Evolutionary conservation across 2,797 vertebrate species (phyloP), one percentile per base, ranked within the genome.

Genomic region (Acrossocheilus fasciatus): DNA sequence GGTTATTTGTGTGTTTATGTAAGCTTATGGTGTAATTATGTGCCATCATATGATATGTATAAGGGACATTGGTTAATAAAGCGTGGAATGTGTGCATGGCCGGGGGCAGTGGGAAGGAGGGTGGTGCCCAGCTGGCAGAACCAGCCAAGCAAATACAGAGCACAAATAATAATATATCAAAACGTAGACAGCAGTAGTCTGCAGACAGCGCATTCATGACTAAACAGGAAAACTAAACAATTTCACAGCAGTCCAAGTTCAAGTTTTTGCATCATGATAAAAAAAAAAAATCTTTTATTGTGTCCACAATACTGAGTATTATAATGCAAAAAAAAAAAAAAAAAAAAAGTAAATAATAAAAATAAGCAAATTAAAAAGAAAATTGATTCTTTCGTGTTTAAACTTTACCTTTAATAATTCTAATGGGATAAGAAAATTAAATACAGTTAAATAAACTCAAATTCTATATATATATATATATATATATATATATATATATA

Each of bases 11-110:
- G 10, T 75, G 66, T 85, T 69, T 70, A 36, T 54, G 15, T 62
- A 59, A 70, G 34, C 26, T 75, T 12, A 20, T 80, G 73, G 68
- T 88, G 66, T 78, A 68, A 74, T 41, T 84, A 87, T 88, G 89
- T 89, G 85, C 77, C 47, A 12, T 80, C 91, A 87, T 87, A 41
- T 39, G 50, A 73, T n/a, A 59, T 73, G 34, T 66, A 86, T 89
- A 89, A 91, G 54, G 78, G 86, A 90, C 88, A 89, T 82, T 88
- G 84, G 85, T 86, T 86, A 80, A 83, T 91, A 89, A 91, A 91
- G 88, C 54, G 26, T 62, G 85, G 66, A 85, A 92, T 92, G 89
- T n/a, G 36, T 47, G 70, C 91, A 92, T 92, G 87, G 75, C 91
- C 91, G 85, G 92, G 86, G 91, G 86, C 90, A 75, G 82, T 88